Evolutionary conservation across 2,113 vertebrate genomes (phyloP), one percentile per base, ranked within the genome.

Genomic region (Phalacrocorax aristotelis): DNA sequence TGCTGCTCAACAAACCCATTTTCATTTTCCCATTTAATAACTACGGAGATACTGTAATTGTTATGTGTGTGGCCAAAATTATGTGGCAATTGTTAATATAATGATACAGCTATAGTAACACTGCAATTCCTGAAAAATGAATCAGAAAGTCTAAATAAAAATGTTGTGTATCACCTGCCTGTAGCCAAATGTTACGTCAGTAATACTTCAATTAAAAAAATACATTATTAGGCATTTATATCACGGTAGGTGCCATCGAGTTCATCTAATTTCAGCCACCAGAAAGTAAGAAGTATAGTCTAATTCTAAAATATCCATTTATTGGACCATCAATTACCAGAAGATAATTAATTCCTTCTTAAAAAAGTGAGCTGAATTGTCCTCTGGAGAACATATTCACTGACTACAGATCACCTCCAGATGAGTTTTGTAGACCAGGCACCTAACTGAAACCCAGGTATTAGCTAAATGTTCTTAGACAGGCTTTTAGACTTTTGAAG

Each of bases 21-120:
- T 94, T 90, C 51, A 55, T 66, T 93, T 74, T 85, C 51, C 34
- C 48, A 62, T 93, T 83, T 86, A 94, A 83, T 92, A 95, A 86
- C 21, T 76, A 8, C 48, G 65, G 55, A 78, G 62, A 49, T 72
- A 36, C 54, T 77, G 13, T 71, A 90, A 92, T n/a, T 54, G 54
- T 77, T 34, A 40, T 51, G 3, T 40, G 29, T 72, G 54, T 80
- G 82, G 49, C 40, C 75, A 80, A 93, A 85, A 93, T 88, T 61
- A 83, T 18, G 11, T 87, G 77, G 66, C 78, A 89, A 30, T 71
- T 85, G 69, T 22, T 85, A 42, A 46, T 54, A 9, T 20, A 75
- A 78, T 60, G 71, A 55, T 62, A 64, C 4, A 7, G 22, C 54
- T 74, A 25, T 23, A 32, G 54, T 58, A 74, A 88, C 54, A 86